Evolutionary conservation across 2,888 invertebrate species (phyloP).

Genomic region (Ametastegia equiseti): DNA sequence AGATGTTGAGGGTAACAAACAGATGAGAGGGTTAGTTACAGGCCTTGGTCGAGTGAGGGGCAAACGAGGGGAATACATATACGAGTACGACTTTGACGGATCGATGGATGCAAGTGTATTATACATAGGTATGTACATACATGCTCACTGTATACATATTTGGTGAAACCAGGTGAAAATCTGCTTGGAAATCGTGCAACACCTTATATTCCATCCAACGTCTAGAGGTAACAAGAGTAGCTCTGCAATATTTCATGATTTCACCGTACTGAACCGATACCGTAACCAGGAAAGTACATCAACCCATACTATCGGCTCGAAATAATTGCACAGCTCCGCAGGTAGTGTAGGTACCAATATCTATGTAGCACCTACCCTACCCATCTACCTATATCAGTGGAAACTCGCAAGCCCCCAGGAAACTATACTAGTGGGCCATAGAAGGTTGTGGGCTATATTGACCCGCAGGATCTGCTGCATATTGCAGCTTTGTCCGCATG

Average conservation of each 20-base stretch:
- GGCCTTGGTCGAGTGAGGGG: too few relatives aligned
- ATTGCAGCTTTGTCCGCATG: slow-evolving; percentile 38
- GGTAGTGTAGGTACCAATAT: not conserved
- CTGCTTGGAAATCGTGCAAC: too few relatives aligned
- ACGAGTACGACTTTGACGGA: not conserved
- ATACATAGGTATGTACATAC: too few relatives aligned
- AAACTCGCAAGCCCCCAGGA: too few relatives aligned
- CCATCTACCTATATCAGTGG: too few relatives aligned
- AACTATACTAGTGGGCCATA: not conserved
- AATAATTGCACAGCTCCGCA: slow-evolving; percentile 12
- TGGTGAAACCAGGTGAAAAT: too few relatives aligned
- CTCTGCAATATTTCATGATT: not conserved
- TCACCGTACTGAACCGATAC: too few relatives aligned
- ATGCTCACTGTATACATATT: not conserved
- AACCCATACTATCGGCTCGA: not conserved
- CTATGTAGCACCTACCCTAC: too few relatives aligned
- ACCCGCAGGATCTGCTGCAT: not conserved
- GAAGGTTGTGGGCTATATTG: slow-evolving; percentile 14
- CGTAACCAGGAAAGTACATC: too few relatives aligned
- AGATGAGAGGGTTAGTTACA: not conserved
- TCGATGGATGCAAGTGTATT: not conserved
- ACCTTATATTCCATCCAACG: too few relatives aligned
- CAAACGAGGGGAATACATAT: not conserved
- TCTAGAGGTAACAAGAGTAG: not conserved
- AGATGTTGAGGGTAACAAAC: not conserved